Evolutionary conservation across 2,113 vertebrate genomes (phyloP), one percentile per base, ranked within the genome.

Genomic region (Ceyx cyanopectus): DNA sequence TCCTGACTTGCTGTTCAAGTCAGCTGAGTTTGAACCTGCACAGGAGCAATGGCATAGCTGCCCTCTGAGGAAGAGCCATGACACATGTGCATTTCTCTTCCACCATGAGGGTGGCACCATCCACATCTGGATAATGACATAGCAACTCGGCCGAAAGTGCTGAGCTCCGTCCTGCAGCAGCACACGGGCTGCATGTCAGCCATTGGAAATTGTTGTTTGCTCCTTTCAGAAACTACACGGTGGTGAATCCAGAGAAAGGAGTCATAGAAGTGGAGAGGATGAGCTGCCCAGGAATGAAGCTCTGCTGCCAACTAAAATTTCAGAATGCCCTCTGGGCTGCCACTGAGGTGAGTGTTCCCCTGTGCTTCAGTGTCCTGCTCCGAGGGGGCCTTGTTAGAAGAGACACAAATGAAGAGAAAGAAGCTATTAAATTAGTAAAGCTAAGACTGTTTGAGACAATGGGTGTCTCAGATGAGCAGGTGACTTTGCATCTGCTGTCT

Each of bases 181-280:
- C 3, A 3, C 74, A 72, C 24, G 17, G 29, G 50, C 7, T 23
- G 45, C 40, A 7, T 11, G 14, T 4, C 65, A 16, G 8, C 57
- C 21, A 20, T 6, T 30, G 7, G 24, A 27, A 67, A 29, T 2
- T 9, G 14, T 40, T 46, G 1, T 61, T 77, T 93, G 14, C 81
- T 16, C 6, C 22, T 83, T 95, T 17, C 51, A 99, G 99, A 96
- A 99, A 98, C 97, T 99, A 99, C 98, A 99, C 98, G 0, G 98
- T 99, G 93, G 98, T 99, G 87, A 99, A 99, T 82, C 97, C 98
- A 2, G 98, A 99, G 94, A 99, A 98, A 58, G 99, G 99, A 41
- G 97, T 98, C 67, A 81, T 99, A 96, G 99, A 99, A 83, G 99
- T 99, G 79, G 98, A 98, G 96, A 97, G 98, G 90, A 99, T 99